Percentiles rank a stretch among this genome's conserved stretches.
These are phyloP conservation scores for Solen grandis DNA, from an alignment of 1,140 invertebrate genomes.

Conservation along the genomic window DNA sequence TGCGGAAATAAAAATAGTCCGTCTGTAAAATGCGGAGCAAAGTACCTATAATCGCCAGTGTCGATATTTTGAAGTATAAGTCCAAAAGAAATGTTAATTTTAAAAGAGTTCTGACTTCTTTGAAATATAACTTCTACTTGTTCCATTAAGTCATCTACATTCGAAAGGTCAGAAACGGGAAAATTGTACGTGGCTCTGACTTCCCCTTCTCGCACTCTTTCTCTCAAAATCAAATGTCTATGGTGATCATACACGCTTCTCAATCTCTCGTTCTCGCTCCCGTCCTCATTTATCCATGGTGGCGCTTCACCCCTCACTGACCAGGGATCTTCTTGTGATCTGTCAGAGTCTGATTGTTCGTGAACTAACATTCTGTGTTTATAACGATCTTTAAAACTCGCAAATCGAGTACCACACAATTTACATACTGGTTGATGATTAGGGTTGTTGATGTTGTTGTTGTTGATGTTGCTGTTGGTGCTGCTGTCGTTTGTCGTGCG, in stretches of 20 bases:
- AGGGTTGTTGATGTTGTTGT: background rate
- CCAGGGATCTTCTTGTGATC: background rate
- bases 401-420: background rate
- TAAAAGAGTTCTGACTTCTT: background rate
- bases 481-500: background rate
- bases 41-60: constrained; percentile 14
- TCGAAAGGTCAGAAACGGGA: background rate
- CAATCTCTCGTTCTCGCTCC: no score
- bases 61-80: no score
- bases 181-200: no score
- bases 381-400: background rate
- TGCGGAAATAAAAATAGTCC: no score
- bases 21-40: no score
- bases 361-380: background rate
- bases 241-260: no score
- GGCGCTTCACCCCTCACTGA: background rate
- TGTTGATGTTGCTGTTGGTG: background rate
- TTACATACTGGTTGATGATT: constrained; percentile 4
- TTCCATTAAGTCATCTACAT: no score
- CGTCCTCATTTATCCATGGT: no score
- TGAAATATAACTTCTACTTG: constrained; percentile 9
- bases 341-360: background rate
- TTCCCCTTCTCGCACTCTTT: no score
- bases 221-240: no score
- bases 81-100: constrained; percentile 12